phyloP scores from a whole-genome alignment of 1,140 invertebrate species.

The Drosophila navojoa region DNA sequence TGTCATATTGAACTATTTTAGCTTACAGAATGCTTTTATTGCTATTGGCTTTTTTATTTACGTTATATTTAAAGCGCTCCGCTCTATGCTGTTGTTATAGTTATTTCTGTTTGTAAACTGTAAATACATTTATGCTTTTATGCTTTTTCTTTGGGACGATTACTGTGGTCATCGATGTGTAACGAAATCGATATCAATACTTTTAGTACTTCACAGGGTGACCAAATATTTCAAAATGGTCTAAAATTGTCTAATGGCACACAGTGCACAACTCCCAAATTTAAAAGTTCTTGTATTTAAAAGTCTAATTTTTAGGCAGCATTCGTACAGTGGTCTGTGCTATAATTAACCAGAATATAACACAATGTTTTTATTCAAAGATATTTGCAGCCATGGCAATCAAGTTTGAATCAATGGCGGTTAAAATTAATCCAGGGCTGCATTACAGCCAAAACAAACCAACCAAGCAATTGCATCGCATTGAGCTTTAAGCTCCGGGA shows the following conservation, averaged over 20 bases:
- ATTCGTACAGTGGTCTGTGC: too few relatives aligned
- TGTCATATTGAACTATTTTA: not conserved
- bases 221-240: not conserved
- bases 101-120: constrained; percentile 34
- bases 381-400: too few relatives aligned
- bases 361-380: not conserved
- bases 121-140: constrained; percentile 51
- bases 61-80: not conserved
- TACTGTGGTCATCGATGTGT: constrained; percentile 15
- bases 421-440: not conserved
- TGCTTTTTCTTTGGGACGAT: constrained; percentile 18
- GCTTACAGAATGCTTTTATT: constrained; percentile 23
- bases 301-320: not conserved
- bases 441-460: not conserved
- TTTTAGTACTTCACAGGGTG: constrained; percentile 1
- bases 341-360: not conserved
- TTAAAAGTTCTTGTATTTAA: not conserved
- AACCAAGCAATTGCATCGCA: too few relatives aligned
- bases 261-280: too few relatives aligned
- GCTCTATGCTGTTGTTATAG: constrained; percentile 21
- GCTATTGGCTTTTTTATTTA: not conserved
- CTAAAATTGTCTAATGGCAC: not conserved
- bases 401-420: not conserved
- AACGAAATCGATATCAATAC: constrained; percentile 4
- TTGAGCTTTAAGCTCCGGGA: too few relatives aligned